Base-by-base conservation (phyloP, 2,888 invertebrate species). In the Tortricodes alternella region DNA sequence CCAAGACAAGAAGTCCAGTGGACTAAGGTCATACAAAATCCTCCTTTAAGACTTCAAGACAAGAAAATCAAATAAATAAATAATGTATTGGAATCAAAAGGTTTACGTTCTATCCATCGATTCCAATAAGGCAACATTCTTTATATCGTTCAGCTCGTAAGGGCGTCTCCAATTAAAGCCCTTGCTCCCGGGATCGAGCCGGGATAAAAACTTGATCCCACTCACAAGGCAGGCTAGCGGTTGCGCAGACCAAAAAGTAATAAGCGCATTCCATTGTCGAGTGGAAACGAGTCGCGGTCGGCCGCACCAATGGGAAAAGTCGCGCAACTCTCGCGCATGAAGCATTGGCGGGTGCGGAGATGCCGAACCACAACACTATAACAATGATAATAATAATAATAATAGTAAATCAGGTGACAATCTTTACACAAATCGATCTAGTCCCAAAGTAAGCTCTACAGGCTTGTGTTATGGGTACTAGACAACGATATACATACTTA, bases 201-300 rank as follows among this genome's bases (percentile, higher is more conserved):
- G 67, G 73, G 64, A 71, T 74, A 82, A 85, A 84, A 84, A 84
- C 78, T 76, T 65, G 84, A 78, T 82, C 74, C 76, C 76, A 76
- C 74, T 73, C 64, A 68, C 56, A 50, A 50, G 56, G 46, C 44
- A 46, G 9, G 49, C 56, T 50, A 44, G 56, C 49, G 55, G 55
- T 49, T 24, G 43, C 71, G 69, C 79, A 71, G 78, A 84, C 83
- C 85, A 84, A 88, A 89, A 87, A 55, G 55, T 83, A 82, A 80
- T n/a, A 74, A 70, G 70, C 74, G 78, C 86, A 85, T 89, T 85
- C 86, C 88, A 81, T 86, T 88, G 85, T 85, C 80, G 87, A 89
- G 86, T 86, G 85, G 83, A 82, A 83, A 78, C 85, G 75, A 85
- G 83, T 82, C 80, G 80, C 77, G 76, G 79, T 78, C 76, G 78